These are phyloP conservation scores for Strix uralensis DNA, from an alignment of 2,113 vertebrate genomes.

Conservation along the genomic window DNA sequence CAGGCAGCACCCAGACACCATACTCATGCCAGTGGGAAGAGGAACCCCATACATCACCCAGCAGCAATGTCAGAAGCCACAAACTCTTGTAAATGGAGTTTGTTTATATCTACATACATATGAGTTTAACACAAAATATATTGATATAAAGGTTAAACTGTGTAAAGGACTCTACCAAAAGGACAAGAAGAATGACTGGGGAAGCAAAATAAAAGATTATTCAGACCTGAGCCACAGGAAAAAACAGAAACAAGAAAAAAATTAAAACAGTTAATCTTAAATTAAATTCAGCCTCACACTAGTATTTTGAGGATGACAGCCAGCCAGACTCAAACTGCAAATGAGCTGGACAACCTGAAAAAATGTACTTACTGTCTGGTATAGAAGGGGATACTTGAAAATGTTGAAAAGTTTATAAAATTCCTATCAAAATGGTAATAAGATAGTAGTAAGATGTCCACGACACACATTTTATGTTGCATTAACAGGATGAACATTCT, in stretches of 20 bases:
- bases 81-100: background rate
- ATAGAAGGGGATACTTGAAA: background rate
- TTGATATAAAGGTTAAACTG: background rate
- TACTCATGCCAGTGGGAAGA: background rate
- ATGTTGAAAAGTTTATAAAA: background rate
- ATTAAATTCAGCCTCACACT: background rate
- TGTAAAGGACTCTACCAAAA: background rate
- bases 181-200: background rate
- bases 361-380: background rate
- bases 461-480: background rate
- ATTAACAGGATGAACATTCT: background rate
- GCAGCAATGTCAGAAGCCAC: background rate
- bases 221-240: background rate
- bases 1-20: background rate
- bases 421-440: background rate
- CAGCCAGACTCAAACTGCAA: background rate
- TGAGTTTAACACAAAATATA: background rate
- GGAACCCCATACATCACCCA: rapidly evolving
- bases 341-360: background rate
- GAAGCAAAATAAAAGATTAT: background rate
- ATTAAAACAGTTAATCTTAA: background rate
- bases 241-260: background rate
- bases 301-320: background rate
- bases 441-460: background rate
- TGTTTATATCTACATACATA: background rate